phyloP scores from a whole-genome alignment of 2,797 vertebrate genomes.

The Zalophus californianus region DNA sequence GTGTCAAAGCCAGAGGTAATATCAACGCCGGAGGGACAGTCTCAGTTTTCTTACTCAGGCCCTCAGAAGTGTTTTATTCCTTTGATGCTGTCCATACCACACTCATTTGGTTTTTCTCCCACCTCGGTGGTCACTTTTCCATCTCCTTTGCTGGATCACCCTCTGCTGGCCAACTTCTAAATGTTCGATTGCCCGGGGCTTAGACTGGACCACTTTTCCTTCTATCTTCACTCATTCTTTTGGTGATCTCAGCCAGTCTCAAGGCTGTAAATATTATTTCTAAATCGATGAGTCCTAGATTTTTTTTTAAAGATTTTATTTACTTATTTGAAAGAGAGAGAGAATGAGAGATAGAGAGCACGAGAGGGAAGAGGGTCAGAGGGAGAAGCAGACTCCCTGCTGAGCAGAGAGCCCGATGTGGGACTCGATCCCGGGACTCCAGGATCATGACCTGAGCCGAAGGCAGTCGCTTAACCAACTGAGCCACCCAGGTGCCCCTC shows the following conservation, averaged over 20 bases:
- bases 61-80: background rate
- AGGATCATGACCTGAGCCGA: no score
- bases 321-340: no score
- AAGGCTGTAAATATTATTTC: background rate
- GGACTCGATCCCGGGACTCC: no score
- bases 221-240: background rate
- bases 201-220: background rate
- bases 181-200: background rate
- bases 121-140: rapidly evolving
- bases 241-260: background rate
- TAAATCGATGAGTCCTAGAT: background rate
- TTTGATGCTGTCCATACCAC: no score
- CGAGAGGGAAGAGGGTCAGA: no score
- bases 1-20: background rate
- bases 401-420: no score
- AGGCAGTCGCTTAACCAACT: no score
- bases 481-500: no score
- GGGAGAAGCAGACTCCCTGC: no score
- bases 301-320: background rate
- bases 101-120: background rate
- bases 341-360: no score
- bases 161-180: background rate
- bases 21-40: background rate
- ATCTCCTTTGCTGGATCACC: background rate
- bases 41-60: background rate